These are phyloP conservation scores for Nipponacmea schrenckii DNA, from an alignment of 2,888 invertebrate species.

Conservation along the genomic window DNA sequence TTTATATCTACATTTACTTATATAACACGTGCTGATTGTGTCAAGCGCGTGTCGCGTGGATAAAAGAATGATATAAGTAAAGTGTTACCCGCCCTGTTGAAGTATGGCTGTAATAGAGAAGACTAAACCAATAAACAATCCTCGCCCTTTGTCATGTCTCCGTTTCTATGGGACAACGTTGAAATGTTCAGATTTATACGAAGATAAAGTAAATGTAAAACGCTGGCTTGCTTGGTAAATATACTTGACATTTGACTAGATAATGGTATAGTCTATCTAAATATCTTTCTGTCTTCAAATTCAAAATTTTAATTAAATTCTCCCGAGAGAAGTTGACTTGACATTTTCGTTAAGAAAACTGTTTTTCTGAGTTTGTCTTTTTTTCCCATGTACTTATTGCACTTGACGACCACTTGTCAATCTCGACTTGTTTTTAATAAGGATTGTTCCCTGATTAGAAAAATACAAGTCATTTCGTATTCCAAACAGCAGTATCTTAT, in stretches of 20 bases:
- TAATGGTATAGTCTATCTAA: neutral
- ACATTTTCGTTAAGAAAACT: no score
- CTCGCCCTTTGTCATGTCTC: no score
- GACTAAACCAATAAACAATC: neutral
- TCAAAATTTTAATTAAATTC: no score
- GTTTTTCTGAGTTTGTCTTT: no score
- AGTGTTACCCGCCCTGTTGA: neutral
- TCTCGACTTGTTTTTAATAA: no score
- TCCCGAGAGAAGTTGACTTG: no score
- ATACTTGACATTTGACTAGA: neutral
- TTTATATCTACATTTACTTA: neutral
- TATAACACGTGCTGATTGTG: neutral
- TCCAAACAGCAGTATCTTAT: no score
- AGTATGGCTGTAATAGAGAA: neutral
- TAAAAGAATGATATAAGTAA: neutral
- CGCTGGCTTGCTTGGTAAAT: neutral
- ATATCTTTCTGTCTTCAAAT: neutral
- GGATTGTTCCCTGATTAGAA: no score
- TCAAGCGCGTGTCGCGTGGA: conserved; percentile 1
- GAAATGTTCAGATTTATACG: neutral
- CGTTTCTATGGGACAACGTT: neutral
- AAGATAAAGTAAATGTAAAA: neutral
- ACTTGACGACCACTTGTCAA: no score
- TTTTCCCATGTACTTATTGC: no score
- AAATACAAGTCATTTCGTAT: no score